Evolutionary conservation across 2,888 invertebrate species (phyloP).

Genomic region (Lepas anatifera): DNA sequence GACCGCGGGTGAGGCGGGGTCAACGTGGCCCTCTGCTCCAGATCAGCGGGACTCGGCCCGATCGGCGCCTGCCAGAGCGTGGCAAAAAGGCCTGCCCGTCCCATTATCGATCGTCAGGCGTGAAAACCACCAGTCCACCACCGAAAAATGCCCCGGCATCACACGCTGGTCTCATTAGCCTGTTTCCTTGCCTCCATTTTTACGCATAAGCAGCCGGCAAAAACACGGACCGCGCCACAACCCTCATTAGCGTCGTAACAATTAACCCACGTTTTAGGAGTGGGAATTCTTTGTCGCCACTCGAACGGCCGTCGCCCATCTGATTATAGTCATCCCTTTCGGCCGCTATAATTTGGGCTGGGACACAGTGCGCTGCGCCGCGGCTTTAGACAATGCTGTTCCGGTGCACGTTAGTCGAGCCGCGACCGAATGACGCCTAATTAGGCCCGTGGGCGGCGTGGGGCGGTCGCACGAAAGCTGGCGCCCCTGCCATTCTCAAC

Average conservation of each 20-base stretch:
- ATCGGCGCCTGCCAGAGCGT: too few species aligned
- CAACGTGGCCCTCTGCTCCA: too few species aligned
- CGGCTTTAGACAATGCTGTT: neutral
- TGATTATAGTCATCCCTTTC: neutral
- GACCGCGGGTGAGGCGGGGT: too few species aligned
- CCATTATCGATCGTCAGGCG: neutral
- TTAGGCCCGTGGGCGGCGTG: neutral
- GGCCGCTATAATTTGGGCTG: neutral
- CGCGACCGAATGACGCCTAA: neutral
- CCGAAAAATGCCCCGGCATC: neutral
- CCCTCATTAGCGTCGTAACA: constrained; percentile 1
- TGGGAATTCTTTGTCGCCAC: neutral
- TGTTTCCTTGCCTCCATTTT: constrained; percentile 10
- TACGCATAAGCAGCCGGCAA: neutral
- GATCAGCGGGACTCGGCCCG: neutral
- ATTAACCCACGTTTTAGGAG: neutral
- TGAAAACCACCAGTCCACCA: neutral
- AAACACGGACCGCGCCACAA: neutral
- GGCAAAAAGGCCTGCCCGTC: neutral
- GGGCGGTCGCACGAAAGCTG: neutral
- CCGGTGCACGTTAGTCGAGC: neutral
- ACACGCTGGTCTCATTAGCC: neutral
- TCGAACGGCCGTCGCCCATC: neutral
- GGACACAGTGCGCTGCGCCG: neutral
- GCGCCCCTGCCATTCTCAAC: neutral